Conservation (phyloP, 2,113 vertebrate genomes). For the Paramormyrops kingsleyae region DNA sequence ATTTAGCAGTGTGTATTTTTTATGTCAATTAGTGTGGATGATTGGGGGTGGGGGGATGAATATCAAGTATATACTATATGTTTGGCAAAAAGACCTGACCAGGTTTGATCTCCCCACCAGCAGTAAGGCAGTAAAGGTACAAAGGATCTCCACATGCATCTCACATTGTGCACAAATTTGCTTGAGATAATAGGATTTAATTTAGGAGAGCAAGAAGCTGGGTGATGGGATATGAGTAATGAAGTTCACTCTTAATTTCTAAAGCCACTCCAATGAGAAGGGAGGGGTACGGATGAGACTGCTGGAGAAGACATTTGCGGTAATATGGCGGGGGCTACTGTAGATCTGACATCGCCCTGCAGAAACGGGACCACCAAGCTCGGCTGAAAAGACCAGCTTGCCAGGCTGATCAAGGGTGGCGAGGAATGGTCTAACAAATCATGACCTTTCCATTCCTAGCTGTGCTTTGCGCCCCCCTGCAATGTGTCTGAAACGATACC, state of each 20-base stretch:
- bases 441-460: conserved; percentile 32
- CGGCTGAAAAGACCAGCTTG: neutral
- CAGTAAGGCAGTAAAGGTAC: neutral
- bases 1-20: neutral
- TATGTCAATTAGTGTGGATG: neutral
- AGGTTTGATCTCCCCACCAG: neutral
- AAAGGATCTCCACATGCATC: conserved; percentile 15
- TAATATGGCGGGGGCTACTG: neutral
- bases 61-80: neutral
- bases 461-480: conserved; percentile 18
- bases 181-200: neutral
- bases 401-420: neutral
- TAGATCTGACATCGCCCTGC: neutral
- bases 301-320: neutral
- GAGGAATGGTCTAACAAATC: conserved; percentile 8
- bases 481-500: conserved; percentile 26
- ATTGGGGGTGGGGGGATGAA: neutral
- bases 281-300: neutral
- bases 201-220: conserved; percentile 1
- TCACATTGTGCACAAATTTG: neutral
- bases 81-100: neutral
- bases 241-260: neutral
- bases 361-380: neutral
- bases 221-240: conserved; percentile 17
- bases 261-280: neutral